phyloP scores from a whole-genome alignment of 2,113 vertebrate genomes.

The Psilopsiagon aymara region DNA sequence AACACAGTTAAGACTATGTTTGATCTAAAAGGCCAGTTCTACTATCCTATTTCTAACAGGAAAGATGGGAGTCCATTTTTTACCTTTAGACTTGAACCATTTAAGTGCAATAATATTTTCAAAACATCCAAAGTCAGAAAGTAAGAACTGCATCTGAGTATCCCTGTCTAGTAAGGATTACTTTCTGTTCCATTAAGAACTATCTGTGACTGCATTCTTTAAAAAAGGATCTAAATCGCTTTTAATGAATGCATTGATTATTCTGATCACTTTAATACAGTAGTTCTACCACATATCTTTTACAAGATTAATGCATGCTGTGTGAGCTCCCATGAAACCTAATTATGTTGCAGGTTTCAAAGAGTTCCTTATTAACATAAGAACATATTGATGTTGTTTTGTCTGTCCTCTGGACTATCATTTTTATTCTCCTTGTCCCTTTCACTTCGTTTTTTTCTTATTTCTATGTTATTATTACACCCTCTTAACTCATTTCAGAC shows the following conservation, averaged over 20 bases:
- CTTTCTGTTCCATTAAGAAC: neutral
- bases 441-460: conserved; percentile 54
- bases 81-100: neutral
- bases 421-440: conserved; percentile 52
- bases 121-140: neutral
- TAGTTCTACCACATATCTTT: conserved; percentile 17
- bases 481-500: conserved; percentile 69
- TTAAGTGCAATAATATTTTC: neutral
- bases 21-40: neutral
- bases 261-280: conserved; percentile 25
- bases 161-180: neutral
- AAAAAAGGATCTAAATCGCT: neutral
- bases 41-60: neutral
- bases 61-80: neutral
- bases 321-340: conserved; percentile 26
- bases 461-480: conserved; percentile 57
- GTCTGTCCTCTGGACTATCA: conserved; percentile 62
- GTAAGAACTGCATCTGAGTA: neutral
- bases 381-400: conserved; percentile 57
- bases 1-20: neutral
- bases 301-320: conserved; percentile 22
- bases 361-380: conserved; percentile 16
- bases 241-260: neutral
- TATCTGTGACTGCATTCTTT: neutral
- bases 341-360: neutral